phyloP scores from a whole-genome alignment of 2,888 invertebrate genomes.

The Oconnorella tubifera region DNA sequence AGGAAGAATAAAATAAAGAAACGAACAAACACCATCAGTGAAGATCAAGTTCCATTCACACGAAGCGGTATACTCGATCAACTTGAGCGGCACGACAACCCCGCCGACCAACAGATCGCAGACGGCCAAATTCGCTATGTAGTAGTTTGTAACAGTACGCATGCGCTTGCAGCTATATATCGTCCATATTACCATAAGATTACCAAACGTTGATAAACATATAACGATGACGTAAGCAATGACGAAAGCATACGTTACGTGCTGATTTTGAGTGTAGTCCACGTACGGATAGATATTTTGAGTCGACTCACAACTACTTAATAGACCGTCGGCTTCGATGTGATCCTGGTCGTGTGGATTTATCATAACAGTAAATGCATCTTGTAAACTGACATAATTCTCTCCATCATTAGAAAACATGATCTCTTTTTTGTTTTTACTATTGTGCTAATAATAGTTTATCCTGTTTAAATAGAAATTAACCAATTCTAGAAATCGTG shows the following conservation, averaged over 20 bases:
- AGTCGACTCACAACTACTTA: too few species aligned
- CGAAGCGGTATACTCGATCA: conserved; percentile 57
- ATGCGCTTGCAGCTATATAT: conserved; percentile 56
- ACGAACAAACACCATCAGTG: conserved; percentile 53
- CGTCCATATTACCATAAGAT: conserved; percentile 56
- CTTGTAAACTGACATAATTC: too few species aligned
- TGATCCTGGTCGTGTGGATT: too few species aligned
- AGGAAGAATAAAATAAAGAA: conserved; percentile 54
- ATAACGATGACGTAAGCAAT: conserved; percentile 51
- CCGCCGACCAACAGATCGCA: conserved; percentile 57
- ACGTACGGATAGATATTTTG: conserved; percentile 30
- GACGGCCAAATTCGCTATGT: conserved; percentile 57
- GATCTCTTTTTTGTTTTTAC: too few species aligned
- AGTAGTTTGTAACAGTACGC: conserved; percentile 58
- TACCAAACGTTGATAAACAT: conserved; percentile 53
- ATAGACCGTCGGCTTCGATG: too few species aligned
- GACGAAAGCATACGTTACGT: conserved; percentile 47
- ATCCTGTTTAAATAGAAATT: too few species aligned
- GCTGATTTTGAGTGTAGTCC: conserved; percentile 50
- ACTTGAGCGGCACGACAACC: conserved; percentile 57
- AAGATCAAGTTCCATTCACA: conserved; percentile 53
- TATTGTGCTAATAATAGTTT: too few species aligned
- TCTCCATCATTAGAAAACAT: too few species aligned
- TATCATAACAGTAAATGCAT: too few species aligned
- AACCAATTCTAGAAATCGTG: too few species aligned